phyloP scores from a whole-genome alignment of 2,113 vertebrate genomes.

The Myotis lucifugus region DNA sequence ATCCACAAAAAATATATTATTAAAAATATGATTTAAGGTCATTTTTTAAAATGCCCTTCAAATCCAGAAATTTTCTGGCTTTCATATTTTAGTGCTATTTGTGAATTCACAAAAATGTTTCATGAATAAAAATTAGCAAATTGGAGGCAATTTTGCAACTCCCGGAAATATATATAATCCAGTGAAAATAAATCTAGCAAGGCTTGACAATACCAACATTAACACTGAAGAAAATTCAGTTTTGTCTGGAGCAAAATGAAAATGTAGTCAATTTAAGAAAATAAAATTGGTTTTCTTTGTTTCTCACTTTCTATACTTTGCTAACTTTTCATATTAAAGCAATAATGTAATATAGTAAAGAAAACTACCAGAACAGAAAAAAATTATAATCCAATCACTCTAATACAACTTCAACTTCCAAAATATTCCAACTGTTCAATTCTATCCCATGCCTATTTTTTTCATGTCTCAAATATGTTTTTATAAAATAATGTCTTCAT shows the following conservation, averaged over 20 bases:
- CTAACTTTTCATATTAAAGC: constrained; percentile 25
- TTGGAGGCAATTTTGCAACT: background rate
- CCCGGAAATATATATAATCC: background rate
- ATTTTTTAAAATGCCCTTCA: constrained; percentile 16
- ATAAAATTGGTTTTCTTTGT: background rate
- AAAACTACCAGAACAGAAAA: background rate
- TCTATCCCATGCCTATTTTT: background rate
- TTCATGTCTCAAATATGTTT: background rate
- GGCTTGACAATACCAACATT: background rate
- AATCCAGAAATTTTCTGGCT: background rate
- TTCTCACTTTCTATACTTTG: background rate
- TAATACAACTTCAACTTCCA: background rate
- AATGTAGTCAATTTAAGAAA: background rate
- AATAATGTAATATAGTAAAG: background rate
- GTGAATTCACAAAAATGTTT: background rate
- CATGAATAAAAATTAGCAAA: background rate
- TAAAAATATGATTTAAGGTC: background rate
- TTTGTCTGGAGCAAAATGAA: background rate
- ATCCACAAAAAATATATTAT: background rate
- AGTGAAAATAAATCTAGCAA: constrained; percentile 27
- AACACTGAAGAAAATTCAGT: background rate
- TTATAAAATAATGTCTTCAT: background rate
- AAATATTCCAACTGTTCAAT: background rate
- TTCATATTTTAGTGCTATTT: constrained; percentile 24
- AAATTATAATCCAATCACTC: background rate